Percentiles rank a stretch among this genome's conserved stretches.
Evolutionary conservation across 2,888 invertebrate species (phyloP).

Genomic region (Notocelia uddmanniana): DNA sequence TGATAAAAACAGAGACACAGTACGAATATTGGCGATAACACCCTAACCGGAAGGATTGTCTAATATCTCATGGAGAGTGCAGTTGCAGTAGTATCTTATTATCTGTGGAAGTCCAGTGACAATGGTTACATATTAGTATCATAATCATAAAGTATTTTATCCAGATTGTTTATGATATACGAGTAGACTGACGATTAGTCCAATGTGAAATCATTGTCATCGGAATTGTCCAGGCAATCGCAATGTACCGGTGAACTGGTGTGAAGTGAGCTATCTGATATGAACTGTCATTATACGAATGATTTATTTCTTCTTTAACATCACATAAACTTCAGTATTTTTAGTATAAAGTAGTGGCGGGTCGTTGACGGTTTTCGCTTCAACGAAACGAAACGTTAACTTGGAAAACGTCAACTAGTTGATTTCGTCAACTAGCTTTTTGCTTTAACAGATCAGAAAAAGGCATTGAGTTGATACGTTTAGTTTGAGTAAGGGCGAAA

Average conservation of each 20-base stretch:
- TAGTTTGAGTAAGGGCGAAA: no score
- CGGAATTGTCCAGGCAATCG: background rate
- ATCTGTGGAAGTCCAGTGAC: background rate
- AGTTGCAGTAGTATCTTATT: background rate
- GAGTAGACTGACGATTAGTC: no score
- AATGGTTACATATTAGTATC: background rate
- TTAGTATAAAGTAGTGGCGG: no score
- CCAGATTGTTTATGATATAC: no score
- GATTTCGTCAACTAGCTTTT: no score
- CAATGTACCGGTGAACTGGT: background rate
- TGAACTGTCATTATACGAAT: background rate
- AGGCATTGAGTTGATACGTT: no score
- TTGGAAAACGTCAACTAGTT: no score
- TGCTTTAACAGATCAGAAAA: no score
- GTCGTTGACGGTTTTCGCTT: no score
- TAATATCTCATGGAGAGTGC: background rate
- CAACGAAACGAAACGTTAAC: no score
- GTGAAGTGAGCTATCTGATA: slow-evolving; percentile 10
- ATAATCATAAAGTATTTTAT: no score
- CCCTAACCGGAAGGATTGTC: background rate
- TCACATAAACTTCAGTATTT: background rate
- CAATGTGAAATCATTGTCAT: background rate
- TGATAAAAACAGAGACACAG: background rate
- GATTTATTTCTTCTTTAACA: background rate
- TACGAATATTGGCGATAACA: background rate